A percentile compares a stretch with the other conserved stretches of the same genome.
Conservation (phyloP, 2,113 vertebrate species). For the Brachypteracias leptosomus region DNA sequence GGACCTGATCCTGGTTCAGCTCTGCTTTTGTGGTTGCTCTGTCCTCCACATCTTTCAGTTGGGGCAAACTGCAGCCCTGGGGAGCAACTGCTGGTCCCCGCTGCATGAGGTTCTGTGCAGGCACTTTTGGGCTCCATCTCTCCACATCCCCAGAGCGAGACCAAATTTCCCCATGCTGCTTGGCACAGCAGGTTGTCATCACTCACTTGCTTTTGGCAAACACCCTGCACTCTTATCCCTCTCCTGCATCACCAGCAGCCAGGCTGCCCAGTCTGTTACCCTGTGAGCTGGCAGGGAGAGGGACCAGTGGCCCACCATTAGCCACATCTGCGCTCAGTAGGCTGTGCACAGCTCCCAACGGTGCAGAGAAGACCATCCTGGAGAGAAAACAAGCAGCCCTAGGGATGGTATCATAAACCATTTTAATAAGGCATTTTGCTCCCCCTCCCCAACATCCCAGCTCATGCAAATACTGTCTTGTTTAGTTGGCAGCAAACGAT, state of each 20-base stretch:
- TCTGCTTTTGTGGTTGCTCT: accelerated
- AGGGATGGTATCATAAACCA: constrained; percentile 26
- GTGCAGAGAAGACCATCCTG: neutral
- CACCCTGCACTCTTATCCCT: accelerated
- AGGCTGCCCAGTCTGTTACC: neutral
- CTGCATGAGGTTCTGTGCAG: neutral
- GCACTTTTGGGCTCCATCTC: neutral
- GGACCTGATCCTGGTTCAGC: neutral
- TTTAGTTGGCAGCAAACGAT: constrained; percentile 42
- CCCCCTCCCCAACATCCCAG: neutral
- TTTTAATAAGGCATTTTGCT: constrained; percentile 8
- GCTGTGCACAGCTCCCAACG: neutral
- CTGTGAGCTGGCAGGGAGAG: neutral
- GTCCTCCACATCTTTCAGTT: neutral
- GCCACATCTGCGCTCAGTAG: accelerated
- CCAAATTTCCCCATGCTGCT: neutral
- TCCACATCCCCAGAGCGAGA: accelerated
- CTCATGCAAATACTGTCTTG: constrained; percentile 40
- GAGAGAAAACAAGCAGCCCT: neutral
- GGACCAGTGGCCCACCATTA: accelerated
- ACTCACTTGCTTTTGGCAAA: neutral
- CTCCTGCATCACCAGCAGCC: neutral
- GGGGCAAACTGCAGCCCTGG: neutral
- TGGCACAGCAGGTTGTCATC: neutral
- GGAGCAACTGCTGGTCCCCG: neutral